phyloP scores from a whole-genome alignment of 2,797 vertebrate genomes.

The Uromys caudimaculatus region DNA sequence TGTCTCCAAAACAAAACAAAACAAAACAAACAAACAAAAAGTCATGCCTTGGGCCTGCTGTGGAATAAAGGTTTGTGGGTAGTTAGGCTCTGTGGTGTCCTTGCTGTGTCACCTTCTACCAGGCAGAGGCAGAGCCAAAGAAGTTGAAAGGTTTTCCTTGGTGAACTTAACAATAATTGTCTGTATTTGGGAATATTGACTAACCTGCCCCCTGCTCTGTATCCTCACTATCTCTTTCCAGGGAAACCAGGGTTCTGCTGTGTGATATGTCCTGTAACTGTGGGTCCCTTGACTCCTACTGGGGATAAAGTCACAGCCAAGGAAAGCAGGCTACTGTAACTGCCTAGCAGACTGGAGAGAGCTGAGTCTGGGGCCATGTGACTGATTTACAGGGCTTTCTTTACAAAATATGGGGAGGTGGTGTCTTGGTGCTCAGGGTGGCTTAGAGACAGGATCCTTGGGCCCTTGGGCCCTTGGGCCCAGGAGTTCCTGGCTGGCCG shows the following conservation, averaged over 20 bases:
- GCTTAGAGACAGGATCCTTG: background rate
- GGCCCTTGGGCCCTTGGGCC: background rate
- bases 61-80: background rate
- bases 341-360: background rate
- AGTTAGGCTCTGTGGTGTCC: accelerated
- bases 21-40: too few relatives aligned
- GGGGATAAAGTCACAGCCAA: background rate
- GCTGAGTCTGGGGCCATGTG: accelerated
- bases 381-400: background rate
- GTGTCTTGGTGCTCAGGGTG: background rate
- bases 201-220: background rate
- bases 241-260: background rate
- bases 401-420: background rate
- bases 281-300: background rate
- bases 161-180: background rate
- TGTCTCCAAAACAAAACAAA: too few relatives aligned
- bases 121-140: constrained; percentile 26
- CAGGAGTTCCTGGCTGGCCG: background rate
- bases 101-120: background rate
- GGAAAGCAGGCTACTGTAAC: background rate
- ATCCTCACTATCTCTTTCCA: background rate
- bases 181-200: background rate
- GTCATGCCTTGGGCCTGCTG: background rate
- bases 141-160: background rate
- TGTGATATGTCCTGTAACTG: background rate